Percentiles rank a stretch among this genome's conserved stretches.
Evolutionary conservation across 1,140 invertebrate species (phyloP).

Genomic region (Trigoniulus corallinus): DNA sequence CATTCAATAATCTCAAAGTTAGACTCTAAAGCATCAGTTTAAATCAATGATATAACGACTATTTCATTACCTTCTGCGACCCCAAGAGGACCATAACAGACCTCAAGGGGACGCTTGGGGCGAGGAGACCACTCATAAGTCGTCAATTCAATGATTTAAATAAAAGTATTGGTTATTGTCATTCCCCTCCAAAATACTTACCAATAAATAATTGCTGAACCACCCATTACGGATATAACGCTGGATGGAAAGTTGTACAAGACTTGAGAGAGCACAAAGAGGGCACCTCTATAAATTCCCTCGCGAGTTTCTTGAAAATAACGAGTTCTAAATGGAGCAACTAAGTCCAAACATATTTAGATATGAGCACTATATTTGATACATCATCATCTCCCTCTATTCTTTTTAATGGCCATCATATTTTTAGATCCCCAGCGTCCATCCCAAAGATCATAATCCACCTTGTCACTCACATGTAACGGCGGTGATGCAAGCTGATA

Average conservation of each 20-base stretch:
- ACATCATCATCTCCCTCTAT: no score
- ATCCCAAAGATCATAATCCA: no score
- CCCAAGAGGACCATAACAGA: no score
- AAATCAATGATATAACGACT: slow-evolving; percentile 18
- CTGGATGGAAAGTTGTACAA: slow-evolving; percentile 63
- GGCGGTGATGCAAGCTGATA: slow-evolving; percentile 54
- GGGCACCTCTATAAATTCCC: slow-evolving; percentile 66
- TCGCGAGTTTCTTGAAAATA: slow-evolving; percentile 80
- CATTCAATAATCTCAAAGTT: background rate
- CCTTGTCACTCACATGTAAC: slow-evolving; percentile 27
- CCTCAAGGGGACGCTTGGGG: no score
- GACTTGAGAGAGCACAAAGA: slow-evolving; percentile 61
- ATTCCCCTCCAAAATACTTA: no score
- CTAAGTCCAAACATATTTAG: slow-evolving; percentile 36
- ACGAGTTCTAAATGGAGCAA: slow-evolving; percentile 61
- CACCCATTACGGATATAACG: slow-evolving; percentile 43
- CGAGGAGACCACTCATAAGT: background rate
- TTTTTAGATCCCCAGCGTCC: no score
- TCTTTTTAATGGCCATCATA: background rate
- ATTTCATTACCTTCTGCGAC: no score
- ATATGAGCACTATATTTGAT: slow-evolving; percentile 1
- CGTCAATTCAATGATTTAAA: no score
- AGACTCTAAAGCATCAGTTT: background rate
- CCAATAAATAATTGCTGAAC: slow-evolving; percentile 52
- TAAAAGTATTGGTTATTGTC: no score